phyloP scores from a whole-genome alignment of 2,113 vertebrate genomes.

The Lophius piscatorius region DNA sequence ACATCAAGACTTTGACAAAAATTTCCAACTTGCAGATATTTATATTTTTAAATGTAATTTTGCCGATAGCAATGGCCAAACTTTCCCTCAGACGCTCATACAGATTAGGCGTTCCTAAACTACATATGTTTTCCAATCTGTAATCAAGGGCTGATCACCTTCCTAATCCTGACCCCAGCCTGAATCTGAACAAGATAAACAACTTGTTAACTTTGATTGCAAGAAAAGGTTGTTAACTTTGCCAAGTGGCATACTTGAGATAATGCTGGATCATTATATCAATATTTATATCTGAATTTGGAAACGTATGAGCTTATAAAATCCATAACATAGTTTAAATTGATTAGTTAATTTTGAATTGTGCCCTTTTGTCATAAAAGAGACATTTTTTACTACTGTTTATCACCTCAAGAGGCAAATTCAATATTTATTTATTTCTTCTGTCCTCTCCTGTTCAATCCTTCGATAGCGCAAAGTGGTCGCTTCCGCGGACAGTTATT shows the following conservation, averaged over 20 bases:
- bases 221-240: neutral
- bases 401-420: neutral
- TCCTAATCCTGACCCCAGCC: neutral
- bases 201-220: conserved; percentile 31
- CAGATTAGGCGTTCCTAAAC: conserved; percentile 16
- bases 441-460: neutral
- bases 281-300: too few relatives aligned
- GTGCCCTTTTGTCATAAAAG: too few relatives aligned
- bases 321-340: too few relatives aligned
- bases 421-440: neutral
- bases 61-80: too few relatives aligned
- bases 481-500: too few relatives aligned
- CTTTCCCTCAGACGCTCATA: too few relatives aligned
- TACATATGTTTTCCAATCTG: neutral
- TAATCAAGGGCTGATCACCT: neutral
- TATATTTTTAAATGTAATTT: neutral
- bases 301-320: too few relatives aligned
- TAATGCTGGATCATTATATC: too few relatives aligned
- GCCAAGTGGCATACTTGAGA: neutral
- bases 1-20: conserved; percentile 13
- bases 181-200: neutral
- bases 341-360: too few relatives aligned
- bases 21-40: conserved; percentile 18
- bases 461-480: too few relatives aligned
- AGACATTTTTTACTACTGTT: too few relatives aligned